These are phyloP conservation scores for Lepidocolaptes lacrymiger DNA, from an alignment of 2,797 vertebrate genomes.

Conservation along the genomic window DNA sequence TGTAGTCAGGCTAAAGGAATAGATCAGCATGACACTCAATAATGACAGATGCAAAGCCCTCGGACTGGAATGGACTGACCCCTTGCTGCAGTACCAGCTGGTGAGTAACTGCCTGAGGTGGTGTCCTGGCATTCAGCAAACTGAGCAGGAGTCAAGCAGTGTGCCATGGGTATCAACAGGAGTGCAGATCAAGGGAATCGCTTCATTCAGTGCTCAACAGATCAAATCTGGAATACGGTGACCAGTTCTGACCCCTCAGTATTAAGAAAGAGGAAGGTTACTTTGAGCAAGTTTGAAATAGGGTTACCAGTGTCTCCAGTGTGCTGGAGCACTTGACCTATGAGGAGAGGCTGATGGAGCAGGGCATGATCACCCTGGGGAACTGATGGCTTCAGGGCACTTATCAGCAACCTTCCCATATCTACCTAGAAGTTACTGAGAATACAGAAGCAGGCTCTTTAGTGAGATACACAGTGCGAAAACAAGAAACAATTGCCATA, in stretches of 20 bases:
- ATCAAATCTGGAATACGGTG: not conserved
- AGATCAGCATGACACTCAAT: not conserved
- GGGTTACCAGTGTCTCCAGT: not conserved
- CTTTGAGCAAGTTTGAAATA: not conserved
- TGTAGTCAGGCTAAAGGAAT: not conserved
- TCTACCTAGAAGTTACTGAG: not conserved
- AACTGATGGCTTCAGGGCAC: not conserved
- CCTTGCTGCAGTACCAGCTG: not conserved
- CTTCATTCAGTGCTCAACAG: not conserved
- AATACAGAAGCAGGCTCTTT: not conserved
- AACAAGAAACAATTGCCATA: not conserved
- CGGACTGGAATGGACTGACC: not conserved
- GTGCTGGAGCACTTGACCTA: not conserved
- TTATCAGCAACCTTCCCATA: not conserved
- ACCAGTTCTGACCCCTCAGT: not conserved
- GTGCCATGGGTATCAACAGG: not conserved
- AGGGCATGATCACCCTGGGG: not conserved
- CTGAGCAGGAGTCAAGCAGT: not conserved
- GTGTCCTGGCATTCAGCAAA: not conserved
- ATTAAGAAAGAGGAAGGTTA: not conserved
- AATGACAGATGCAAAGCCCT: not conserved
- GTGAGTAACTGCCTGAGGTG: not conserved
- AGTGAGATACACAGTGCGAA: not conserved
- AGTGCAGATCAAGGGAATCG: not conserved
- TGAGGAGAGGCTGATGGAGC: not conserved